Evolutionary conservation across 2,113 vertebrate genomes (phyloP).

Genomic region (Heliornis fulica): DNA sequence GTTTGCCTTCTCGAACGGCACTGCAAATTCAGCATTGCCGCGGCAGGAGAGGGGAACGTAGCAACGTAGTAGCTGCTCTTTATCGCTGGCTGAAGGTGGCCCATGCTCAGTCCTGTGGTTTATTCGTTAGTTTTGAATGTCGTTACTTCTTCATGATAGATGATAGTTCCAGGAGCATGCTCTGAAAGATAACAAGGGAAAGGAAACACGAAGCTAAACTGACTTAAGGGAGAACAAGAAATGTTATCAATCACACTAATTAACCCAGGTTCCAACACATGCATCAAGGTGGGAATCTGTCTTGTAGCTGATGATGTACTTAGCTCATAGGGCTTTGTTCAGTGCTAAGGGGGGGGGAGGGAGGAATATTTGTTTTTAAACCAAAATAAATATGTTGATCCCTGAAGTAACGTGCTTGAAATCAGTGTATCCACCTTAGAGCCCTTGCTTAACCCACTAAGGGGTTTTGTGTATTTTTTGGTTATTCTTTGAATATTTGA

Average conservation of each 20-base stretch:
- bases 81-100: neutral
- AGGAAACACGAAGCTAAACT: slow-evolving; percentile 1
- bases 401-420: neutral
- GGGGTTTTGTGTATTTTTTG: neutral
- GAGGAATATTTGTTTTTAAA: neutral
- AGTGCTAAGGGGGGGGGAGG: neutral
- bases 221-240: neutral
- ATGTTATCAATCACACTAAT: neutral
- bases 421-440: neutral
- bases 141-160: slow-evolving; percentile 96
- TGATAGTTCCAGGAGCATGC: slow-evolving; percentile 92
- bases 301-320: neutral
- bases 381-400: neutral
- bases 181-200: slow-evolving; percentile 81
- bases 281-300: neutral
- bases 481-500: neutral
- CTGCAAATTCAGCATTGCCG: neutral
- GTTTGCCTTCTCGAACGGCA: neutral
- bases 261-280: neutral
- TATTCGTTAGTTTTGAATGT: slow-evolving; percentile 3
- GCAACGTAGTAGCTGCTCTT: neutral
- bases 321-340: neutral
- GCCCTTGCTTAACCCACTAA: neutral
- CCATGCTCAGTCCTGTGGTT: neutral
- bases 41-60: neutral